Conservation (phyloP, 2,797 vertebrate genomes). For the Pipistrellus nathusii region DNA sequence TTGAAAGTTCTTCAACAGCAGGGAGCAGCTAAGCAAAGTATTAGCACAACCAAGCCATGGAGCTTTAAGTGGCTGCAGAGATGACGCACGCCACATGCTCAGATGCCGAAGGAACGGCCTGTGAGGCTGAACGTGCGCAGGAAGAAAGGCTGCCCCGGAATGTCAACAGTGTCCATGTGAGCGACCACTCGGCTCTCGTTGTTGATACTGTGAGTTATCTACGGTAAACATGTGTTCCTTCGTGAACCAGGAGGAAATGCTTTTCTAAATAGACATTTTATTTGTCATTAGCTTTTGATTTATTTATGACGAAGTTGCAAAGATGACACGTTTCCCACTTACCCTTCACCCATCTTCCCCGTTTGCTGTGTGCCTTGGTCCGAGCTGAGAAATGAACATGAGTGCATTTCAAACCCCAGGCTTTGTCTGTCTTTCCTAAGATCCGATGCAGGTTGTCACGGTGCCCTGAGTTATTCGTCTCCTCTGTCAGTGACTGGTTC, state of each 20-base stretch:
- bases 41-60: background rate
- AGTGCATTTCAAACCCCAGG: background rate
- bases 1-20: background rate
- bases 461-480: background rate
- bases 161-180: background rate
- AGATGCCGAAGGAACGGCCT: background rate
- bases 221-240: background rate
- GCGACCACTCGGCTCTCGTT: background rate
- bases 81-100: background rate
- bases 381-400: background rate
- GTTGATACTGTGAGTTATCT: slow-evolving; percentile 2
- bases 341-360: background rate
- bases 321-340: background rate
- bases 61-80: background rate
- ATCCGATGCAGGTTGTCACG: background rate
- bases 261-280: slow-evolving; percentile 36
- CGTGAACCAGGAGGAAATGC: slow-evolving; percentile 23
- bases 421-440: background rate
- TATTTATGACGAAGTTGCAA: background rate
- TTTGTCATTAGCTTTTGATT: background rate
- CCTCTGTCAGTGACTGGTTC: background rate
- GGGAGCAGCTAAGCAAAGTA: background rate
- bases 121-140: background rate
- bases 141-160: background rate
- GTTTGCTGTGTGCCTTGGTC: background rate